Percentiles rank a stretch among this genome's conserved stretches.
Conservation (phyloP, 2,113 vertebrate genomes). For the Nannospalax galili region DNA sequence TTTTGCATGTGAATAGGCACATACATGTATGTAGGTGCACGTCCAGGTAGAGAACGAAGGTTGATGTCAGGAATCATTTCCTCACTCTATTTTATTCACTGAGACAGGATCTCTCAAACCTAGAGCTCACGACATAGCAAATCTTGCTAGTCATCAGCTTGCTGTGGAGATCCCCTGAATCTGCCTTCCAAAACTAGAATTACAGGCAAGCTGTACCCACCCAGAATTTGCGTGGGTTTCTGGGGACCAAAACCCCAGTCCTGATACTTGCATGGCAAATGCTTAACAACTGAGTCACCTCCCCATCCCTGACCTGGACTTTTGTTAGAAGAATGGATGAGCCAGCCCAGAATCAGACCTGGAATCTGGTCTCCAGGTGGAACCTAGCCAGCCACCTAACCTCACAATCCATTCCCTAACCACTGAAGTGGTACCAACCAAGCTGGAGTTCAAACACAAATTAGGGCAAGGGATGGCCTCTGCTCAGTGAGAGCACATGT, state of each 20-base stretch:
- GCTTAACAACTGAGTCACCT: not conserved
- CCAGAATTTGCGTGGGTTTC: not conserved
- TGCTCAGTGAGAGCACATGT: not conserved
- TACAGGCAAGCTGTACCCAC: too few species aligned
- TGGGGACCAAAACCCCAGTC: not conserved
- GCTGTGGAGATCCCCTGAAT: too few species aligned
- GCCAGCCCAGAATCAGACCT: not conserved
- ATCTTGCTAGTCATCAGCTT: not conserved
- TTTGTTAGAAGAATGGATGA: not conserved
- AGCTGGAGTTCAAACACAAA: not conserved
- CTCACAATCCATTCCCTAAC: not conserved
- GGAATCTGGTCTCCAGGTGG: not conserved
- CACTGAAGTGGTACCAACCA: not conserved
- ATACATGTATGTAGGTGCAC: not conserved
- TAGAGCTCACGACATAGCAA: not conserved
- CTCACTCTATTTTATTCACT: too few species aligned
- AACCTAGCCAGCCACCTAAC: not conserved
- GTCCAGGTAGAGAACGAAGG: not conserved
- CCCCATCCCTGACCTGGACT: not conserved
- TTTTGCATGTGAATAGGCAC: not conserved
- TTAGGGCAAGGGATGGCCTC: not conserved
- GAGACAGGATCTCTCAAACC: not conserved
- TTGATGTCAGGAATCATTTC: too few species aligned
- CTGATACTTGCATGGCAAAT: not conserved
- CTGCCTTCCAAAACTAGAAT: not conserved